Base-by-base conservation (phyloP, 2,113 vertebrate genomes). In the Alectura lathami region DNA sequence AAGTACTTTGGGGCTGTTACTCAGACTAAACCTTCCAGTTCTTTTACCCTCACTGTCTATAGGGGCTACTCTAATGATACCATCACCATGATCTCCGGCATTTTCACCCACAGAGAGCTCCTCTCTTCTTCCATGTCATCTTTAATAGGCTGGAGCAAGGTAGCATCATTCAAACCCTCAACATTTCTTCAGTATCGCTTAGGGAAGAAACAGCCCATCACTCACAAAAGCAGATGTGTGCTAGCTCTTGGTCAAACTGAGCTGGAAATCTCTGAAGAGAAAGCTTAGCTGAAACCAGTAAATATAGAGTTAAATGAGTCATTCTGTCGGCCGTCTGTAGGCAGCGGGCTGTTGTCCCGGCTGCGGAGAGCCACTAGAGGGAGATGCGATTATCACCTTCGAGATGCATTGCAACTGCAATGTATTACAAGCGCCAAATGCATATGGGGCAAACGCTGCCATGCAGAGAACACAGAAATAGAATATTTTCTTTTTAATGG, bases 1-100 rank as follows among this genome's bases (percentile, higher is more conserved):
- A 60, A 34, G 12, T 21, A 29, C 34, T 42, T 43, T 4, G 45
- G 32, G n/a, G 27, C 34, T 38, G 63, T 16, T 53, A 10, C 20
- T 26, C 36, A 12, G 34, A 16, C 23, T 22, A 29, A 73, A 13
- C 59, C 42, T 27, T 27, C 43, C 22, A 7, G 38, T 21, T 27
- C 23, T 11, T 48, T 17, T 5, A 10, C 34, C 13, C 5, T 67
- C 30, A 4, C 21, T 11, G 29, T 36, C n/a, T 30, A 3, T 0
- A 11, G 29, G 27, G 29, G 18, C 68, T 21, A 2, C 0, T 7
- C 13, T 3, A 8, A 21, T 0, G 8, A 11, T 1, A 8, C 12
- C 26, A 9, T 6, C 6, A 1, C 22, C 13, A 0, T 0, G 5
- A 6, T 0, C 7, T 0, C 2, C 13, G 17, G 13, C 4, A 2